Evolutionary conservation across 2,113 vertebrate species (phyloP).

Genomic region (Oncorhynchus nerka): DNA sequence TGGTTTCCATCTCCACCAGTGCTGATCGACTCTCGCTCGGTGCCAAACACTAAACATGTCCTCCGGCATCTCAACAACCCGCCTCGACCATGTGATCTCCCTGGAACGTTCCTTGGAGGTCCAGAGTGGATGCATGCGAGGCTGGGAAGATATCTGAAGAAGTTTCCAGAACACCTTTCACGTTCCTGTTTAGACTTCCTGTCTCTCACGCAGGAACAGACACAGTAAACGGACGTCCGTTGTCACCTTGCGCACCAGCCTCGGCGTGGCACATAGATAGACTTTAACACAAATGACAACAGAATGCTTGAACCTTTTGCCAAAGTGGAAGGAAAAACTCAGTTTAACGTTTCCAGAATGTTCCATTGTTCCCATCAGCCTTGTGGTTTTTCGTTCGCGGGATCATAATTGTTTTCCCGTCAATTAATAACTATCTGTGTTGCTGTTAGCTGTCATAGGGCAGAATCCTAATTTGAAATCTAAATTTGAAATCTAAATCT

Average conservation of each 20-base stretch:
- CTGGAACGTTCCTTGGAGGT: no score
- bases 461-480: neutral
- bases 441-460: neutral
- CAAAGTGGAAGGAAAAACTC: neutral
- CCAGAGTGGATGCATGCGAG: neutral
- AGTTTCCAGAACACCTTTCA: neutral
- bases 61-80: neutral
- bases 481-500: neutral
- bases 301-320: neutral
- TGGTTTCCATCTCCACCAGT: neutral
- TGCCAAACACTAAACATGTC: conserved; percentile 4
- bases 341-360: no score
- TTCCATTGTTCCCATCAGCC: no score
- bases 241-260: neutral
- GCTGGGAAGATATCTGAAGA: neutral
- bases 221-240: neutral
- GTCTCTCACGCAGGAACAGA: neutral
- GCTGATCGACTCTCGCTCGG: neutral
- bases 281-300: neutral
- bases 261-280: neutral
- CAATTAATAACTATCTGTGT: neutral
- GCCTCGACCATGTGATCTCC: neutral
- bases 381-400: neutral
- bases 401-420: neutral
- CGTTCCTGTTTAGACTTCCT: neutral